phyloP scores from a whole-genome alignment of 2,888 invertebrate species.

The Balanococcus diminutus region DNA sequence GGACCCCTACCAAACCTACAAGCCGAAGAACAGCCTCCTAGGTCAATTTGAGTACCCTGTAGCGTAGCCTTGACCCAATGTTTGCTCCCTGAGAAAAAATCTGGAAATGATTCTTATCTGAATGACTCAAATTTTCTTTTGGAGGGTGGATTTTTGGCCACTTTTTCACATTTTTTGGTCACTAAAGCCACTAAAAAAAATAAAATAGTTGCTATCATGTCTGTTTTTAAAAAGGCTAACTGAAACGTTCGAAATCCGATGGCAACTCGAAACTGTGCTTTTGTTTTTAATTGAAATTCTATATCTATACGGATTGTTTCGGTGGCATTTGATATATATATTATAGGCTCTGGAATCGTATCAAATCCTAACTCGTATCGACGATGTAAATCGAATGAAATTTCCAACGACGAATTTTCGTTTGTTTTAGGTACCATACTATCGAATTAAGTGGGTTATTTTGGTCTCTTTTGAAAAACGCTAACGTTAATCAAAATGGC shows the following conservation, averaged over 20 bases:
- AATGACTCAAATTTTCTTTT: no score
- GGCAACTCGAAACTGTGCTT: background rate
- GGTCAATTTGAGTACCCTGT: no score
- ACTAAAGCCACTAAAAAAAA: no score
- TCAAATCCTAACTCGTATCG: background rate
- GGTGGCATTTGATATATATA: background rate
- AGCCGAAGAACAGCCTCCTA: no score
- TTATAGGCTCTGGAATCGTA: background rate
- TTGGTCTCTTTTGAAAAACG: background rate
- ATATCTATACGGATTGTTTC: background rate
- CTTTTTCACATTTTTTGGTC: no score
- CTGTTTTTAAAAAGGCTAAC: background rate
- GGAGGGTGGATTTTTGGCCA: no score
- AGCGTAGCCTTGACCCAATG: no score
- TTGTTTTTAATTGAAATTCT: slow-evolving; percentile 12
- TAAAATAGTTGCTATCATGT: no score
- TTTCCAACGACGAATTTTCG: background rate
- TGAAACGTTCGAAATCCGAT: background rate
- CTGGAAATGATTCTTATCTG: no score
- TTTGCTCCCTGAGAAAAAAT: no score
- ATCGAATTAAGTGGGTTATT: background rate
- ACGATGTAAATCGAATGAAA: background rate
- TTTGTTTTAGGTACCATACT: background rate
- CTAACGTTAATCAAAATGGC: background rate
- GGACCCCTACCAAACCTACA: no score